Conservation (phyloP, 37 sponge, comb jelly and placozoan species). For the Chondrilla cf. caribensis region DNA sequence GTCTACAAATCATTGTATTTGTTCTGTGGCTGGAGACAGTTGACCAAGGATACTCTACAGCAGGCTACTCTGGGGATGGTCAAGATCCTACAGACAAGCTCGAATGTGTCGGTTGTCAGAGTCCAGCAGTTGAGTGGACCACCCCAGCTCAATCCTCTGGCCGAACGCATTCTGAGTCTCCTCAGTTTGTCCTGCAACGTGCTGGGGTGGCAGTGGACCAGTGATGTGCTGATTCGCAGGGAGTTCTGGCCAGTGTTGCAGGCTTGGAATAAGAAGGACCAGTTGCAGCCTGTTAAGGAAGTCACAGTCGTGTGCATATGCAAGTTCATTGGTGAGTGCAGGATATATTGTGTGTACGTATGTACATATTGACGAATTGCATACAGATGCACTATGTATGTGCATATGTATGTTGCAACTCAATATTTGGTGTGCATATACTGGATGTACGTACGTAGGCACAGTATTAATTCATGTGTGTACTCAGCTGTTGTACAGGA, state of each 20-base stretch:
- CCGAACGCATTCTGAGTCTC: neutral
- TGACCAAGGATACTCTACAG: neutral
- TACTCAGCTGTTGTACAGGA: neutral
- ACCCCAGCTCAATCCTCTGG: neutral
- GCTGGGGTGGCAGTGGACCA: conserved; percentile 21
- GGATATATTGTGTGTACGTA: neutral
- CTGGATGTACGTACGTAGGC: neutral
- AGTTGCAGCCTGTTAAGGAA: neutral
- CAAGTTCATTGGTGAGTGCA: conserved; percentile 13
- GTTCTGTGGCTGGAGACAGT: conserved; percentile 10
- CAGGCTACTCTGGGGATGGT: neutral
- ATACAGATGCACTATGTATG: neutral
- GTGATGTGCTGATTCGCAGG: conserved; percentile 13
- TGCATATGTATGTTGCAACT: neutral
- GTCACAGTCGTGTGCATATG: conserved; percentile 8
- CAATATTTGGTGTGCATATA: neutral
- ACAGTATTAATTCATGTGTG: neutral
- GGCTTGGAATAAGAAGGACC: conserved; percentile 23
- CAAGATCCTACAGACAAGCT: neutral
- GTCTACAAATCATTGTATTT: neutral
- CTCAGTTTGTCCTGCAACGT: neutral
- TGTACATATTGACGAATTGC: neutral
- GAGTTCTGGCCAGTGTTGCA: conserved; percentile 7
- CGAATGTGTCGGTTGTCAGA: neutral
- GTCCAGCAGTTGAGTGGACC: no score